Conservation (phyloP, 2,888 invertebrate genomes). For the Miltochrista miniata region DNA sequence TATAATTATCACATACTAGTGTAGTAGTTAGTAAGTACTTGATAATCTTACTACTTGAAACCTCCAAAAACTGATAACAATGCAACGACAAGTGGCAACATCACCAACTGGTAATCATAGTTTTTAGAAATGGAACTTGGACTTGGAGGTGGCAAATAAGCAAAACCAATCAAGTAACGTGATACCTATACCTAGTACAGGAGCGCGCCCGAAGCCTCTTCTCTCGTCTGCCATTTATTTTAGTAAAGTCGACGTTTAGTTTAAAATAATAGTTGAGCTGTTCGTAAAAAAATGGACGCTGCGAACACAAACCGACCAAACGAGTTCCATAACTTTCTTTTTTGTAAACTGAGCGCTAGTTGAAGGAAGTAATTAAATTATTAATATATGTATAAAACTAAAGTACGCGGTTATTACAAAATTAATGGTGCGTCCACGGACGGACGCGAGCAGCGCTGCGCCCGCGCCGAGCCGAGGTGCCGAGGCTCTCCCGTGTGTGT, state of each 20-base stretch:
- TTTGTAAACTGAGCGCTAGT: neutral
- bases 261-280: neutral
- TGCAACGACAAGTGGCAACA: no score
- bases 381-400: slow-evolving; percentile 5
- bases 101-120: no score
- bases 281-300: neutral
- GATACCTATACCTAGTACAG: neutral
- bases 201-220: neutral
- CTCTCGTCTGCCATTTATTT: neutral
- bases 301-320: neutral
- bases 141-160: no score
- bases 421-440: slow-evolving; percentile 6
- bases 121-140: no score
- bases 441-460: neutral
- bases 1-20: no score
- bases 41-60: no score
- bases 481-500: neutral
- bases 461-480: neutral
- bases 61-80: no score
- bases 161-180: no score
- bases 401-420: slow-evolving; percentile 5
- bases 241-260: neutral
- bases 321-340: slow-evolving; percentile 4
- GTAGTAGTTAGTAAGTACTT: no score
- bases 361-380: slow-evolving; percentile 5